phyloP scores from a whole-genome alignment of 2,797 vertebrate genomes.

The Phoxinus dragarum region DNA sequence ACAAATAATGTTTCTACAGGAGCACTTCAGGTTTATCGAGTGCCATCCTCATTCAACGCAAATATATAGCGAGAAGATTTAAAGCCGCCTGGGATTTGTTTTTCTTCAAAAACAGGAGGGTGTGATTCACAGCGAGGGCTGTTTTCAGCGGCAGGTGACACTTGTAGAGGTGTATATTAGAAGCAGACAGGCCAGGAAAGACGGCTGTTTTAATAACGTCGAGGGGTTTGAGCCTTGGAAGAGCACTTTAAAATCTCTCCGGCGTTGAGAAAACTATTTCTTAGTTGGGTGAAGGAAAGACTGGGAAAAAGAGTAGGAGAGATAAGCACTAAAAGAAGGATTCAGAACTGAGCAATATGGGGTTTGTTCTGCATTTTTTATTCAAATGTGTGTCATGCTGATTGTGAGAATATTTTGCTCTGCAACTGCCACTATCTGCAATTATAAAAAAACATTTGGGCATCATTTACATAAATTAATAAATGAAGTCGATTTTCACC shows the following conservation, averaged over 20 bases:
- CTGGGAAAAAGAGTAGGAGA: conserved; percentile 1
- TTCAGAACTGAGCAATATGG: background rate
- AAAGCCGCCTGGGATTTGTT: background rate
- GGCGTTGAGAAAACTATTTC: conserved; percentile 31
- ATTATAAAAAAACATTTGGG: conserved; percentile 37
- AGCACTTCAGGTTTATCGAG: background rate
- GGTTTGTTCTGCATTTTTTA: conserved; percentile 6
- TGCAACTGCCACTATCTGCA: conserved; percentile 34
- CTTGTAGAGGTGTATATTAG: conserved; percentile 25
- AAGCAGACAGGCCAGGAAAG: background rate
- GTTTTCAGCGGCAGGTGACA: conserved; percentile 9
- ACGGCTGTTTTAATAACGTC: conserved; percentile 18
- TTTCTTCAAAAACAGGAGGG: background rate
- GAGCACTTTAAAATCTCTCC: conserved; percentile 35
- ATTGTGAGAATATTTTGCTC: conserved; percentile 33
- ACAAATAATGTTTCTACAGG: background rate
- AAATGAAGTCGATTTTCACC: conserved; percentile 33
- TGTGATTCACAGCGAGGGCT: conserved; percentile 15
- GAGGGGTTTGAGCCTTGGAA: conserved; percentile 37
- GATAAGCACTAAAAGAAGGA: conserved; percentile 22
- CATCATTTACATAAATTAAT: conserved; percentile 52
- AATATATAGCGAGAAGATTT: background rate
- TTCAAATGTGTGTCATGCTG: conserved; percentile 35
- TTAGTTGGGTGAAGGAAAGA: conserved; percentile 6
- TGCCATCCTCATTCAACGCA: background rate